Evolutionary conservation across 2,888 invertebrate genomes (phyloP), one percentile per base, ranked within the genome.

Genomic region (Nomada lathburiana): DNA sequence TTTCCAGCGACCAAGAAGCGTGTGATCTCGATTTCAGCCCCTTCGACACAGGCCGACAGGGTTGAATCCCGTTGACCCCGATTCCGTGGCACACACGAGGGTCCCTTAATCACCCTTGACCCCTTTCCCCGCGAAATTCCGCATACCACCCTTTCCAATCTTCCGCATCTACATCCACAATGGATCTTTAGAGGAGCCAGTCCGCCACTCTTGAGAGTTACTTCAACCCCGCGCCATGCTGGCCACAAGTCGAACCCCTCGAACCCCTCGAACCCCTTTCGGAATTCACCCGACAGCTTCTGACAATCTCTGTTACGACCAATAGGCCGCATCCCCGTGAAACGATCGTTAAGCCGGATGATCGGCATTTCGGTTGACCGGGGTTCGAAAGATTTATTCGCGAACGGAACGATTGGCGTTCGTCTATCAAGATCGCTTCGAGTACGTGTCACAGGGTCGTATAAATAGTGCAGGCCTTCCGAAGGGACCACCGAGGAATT

Each of bases 91-190:
- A 76, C 79, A 76, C 83, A 76, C 79, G 78, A 85, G 85, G 62
- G 71, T 73, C 81, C 84, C 87, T 86, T 86, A 88, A 88, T 89
- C 88, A 89, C 80, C 89, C 88, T 89, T 89, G 89, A 89, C 89
- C 89, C 64, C 59, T 68, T 89, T 89, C 70, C 26, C 74, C 2
- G 71, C 59, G 78, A 85, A 86, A 87, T 82, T 86, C 72, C 84
- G 80, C 83, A 80, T 77, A 78, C 86, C 85, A 82, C 80, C 81
- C 80, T 80, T 84, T 63, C 87, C 87, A 83, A 88, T 86, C 87
- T 86, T 84, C 79, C 80, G 76, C 79, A 84, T 84, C 80, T 82
- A 80, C 74, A 80, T 76, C 76, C 55, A 85, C 86, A 82, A 86
- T 84, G 82, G 79, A 80, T 80, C 78, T 86, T 83, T 76, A 69